Evolutionary conservation across 2,888 invertebrate species (phyloP).

Genomic region (Limnephilus lunatus): DNA sequence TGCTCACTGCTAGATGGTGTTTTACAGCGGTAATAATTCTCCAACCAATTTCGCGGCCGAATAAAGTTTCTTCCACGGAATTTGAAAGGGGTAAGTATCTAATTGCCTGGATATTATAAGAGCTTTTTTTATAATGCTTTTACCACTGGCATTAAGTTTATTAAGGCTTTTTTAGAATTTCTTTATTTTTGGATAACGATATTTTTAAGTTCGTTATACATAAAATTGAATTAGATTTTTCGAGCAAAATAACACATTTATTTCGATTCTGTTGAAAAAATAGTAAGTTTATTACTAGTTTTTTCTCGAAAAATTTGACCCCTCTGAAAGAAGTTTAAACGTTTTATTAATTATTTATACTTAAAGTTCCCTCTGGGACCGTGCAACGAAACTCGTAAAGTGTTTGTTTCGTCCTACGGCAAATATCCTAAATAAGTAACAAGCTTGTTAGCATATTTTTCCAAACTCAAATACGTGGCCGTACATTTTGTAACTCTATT

Average conservation of each 20-base stretch:
- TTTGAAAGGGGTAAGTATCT: background rate
- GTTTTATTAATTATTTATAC: conserved; percentile 28
- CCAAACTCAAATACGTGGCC: conserved; percentile 41
- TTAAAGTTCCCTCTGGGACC: background rate
- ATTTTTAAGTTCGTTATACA: background rate
- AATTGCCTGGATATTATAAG: background rate
- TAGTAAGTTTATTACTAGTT: background rate
- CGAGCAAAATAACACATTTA: background rate
- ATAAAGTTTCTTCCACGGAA: background rate
- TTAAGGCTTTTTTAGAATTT: background rate
- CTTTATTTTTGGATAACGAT: background rate
- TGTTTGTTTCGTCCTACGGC: conserved; percentile 41
- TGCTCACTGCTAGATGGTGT: background rate
- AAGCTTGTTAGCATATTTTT: conserved; percentile 49
- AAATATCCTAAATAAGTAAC: conserved; percentile 33
- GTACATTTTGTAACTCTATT: conserved; percentile 47
- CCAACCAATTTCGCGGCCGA: background rate
- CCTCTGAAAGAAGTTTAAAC: background rate
- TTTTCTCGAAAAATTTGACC: background rate
- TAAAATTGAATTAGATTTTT: background rate
- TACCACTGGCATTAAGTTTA: background rate
- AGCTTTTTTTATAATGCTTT: background rate
- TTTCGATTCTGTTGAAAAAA: background rate
- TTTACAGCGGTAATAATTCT: background rate
- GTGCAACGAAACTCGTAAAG: conserved; percentile 21